Evolutionary conservation across 1,140 invertebrate species (phyloP), one percentile per base, ranked within the genome.

Genomic region (Melanaphis sacchari): DNA sequence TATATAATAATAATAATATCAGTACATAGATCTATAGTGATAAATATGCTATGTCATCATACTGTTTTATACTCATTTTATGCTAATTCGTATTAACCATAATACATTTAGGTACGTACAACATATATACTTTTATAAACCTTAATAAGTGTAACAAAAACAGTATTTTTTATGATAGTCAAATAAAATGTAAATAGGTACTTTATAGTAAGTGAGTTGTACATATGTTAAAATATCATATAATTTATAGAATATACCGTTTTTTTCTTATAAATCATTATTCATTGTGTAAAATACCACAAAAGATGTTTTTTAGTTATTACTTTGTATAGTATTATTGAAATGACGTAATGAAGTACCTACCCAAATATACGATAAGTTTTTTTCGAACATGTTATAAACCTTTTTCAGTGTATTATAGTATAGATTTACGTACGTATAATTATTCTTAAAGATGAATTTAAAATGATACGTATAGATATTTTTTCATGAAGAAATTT

Each of bases 181-280:
- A 90, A 90, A 90, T 90, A 90, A 90, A 90, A 90, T 66, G 52
- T 90, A 90, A 90, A 90, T 90, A 59, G 36, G 52, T 90, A 59
- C 54, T 90, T 59, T 66, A 43, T 36, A 88, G n/a, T 89, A 54
- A 54, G 40, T 43, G 40, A 66, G 89, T 49, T 49, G 36, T 38
- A 36, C 52, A 24, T 24, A 31, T 38, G 40, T 90, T 59, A 59
- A 59, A 90, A 90, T 90, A 90, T 41, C 31, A n/a, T 66, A 59
- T 59, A 59, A 90, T 90, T 59, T 59, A 59, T 90, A 40, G 52
- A 59, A 54, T 59, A 38, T 59, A 59, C 88, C 88, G 88, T 59
- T 90, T 90, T 89, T 49, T 26, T 21, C 38, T 41, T 90, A 90
- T 90, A 89, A 89, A 59, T 89, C 46, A 89, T 87, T 87, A 87